Conservation (phyloP, 2,888 invertebrate genomes). For the Eudasyphora cyanicolor region DNA sequence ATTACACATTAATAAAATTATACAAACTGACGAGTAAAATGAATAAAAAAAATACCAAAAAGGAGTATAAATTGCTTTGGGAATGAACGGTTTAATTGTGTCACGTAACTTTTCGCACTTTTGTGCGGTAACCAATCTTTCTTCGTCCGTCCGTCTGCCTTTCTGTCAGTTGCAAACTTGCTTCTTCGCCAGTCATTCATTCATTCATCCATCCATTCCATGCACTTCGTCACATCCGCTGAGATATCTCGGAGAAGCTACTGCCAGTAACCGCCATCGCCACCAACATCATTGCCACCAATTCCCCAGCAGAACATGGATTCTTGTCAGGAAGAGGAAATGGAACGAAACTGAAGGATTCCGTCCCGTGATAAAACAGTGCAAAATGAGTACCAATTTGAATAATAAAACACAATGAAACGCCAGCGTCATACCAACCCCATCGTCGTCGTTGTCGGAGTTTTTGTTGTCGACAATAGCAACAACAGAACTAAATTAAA, state of each 20-base stretch:
- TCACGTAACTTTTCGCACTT: conserved; percentile 66
- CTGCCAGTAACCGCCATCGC: no score
- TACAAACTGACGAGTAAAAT: conserved; percentile 3
- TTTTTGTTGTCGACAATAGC: background rate
- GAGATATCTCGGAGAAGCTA: background rate
- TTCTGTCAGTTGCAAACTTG: background rate
- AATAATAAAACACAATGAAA: conserved; percentile 51
- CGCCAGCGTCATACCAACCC: conserved; percentile 23
- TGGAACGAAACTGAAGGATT: conserved; percentile 24
- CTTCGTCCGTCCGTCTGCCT: conserved; percentile 28
- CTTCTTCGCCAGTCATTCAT: conserved; percentile 20
- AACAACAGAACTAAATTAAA: conserved; percentile 60
- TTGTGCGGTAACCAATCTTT: conserved; percentile 61
- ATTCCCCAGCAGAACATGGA: conserved; percentile 17
- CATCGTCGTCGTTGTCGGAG: no score
- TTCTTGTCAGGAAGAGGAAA: conserved; percentile 10
- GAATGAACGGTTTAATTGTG: conserved; percentile 65
- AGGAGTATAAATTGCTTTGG: conserved; percentile 58
- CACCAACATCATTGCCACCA: no score
- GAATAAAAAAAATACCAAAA: conserved; percentile 1
- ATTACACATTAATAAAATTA: conserved; percentile 1
- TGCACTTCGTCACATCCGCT: conserved; percentile 2
- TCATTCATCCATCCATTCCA: background rate
- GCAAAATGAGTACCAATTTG: conserved; percentile 61
- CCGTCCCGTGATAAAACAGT: conserved; percentile 55